Conservation (phyloP, 2,888 invertebrate species). For the Argyra leucocephala region DNA sequence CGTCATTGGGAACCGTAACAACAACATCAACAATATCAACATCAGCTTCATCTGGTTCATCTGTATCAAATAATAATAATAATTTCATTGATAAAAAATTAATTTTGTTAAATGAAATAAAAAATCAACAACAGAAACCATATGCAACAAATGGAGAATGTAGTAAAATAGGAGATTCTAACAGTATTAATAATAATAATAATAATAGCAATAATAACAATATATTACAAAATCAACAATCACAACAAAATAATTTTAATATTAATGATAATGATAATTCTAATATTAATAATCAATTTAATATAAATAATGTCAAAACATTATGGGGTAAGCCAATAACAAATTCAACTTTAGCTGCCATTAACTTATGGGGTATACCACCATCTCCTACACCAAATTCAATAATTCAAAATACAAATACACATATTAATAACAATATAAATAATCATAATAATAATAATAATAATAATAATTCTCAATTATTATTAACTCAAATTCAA, state of each 20-base stretch:
- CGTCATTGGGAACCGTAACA: slow-evolving; percentile 28
- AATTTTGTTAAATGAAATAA: neutral
- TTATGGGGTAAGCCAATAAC: neutral
- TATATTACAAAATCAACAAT: slow-evolving; percentile 23
- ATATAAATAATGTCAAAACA: slow-evolving; percentile 25
- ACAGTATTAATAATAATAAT: slow-evolving; percentile 27
- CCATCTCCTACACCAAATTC: slow-evolving; percentile 18
- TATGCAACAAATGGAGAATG: slow-evolving; percentile 6
- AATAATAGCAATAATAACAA: slow-evolving; percentile 28
- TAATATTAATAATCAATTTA: slow-evolving; percentile 36
- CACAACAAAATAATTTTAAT: slow-evolving; percentile 23
- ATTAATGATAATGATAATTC: slow-evolving; percentile 24
- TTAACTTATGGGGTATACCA: slow-evolving; percentile 12
- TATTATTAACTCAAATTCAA: neutral
- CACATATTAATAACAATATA: neutral
- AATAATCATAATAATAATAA: slow-evolving; percentile 14
- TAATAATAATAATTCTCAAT: neutral
- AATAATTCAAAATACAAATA: too few species aligned
- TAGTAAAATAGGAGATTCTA: slow-evolving; percentile 28
- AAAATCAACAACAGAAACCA: slow-evolving; percentile 14
- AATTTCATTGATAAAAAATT: neutral
- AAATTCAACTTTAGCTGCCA: slow-evolving; percentile 7
- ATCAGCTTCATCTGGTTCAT: too few species aligned
- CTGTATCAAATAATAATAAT: slow-evolving; percentile 18
- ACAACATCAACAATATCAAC: too few species aligned